Evolutionary conservation across 2,888 invertebrate species (phyloP), one percentile per base, ranked within the genome.

Genomic region (Leucophora obtusa): DNA sequence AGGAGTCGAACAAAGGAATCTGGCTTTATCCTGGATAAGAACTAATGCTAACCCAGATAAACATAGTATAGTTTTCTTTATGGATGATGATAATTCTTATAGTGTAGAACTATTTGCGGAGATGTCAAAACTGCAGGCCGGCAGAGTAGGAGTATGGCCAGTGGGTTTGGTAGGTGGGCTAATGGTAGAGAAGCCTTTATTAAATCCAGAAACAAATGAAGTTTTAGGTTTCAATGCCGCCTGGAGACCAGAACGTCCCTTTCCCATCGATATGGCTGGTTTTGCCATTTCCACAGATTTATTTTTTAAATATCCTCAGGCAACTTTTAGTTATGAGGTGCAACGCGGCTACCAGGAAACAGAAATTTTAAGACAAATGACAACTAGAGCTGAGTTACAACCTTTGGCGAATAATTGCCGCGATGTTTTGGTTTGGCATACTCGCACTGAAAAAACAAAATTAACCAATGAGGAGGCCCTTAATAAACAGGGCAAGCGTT

Each of bases 381-480:
- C 94, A 0, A 93, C 93, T 0, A 92, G 92, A 83, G 92, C 94
- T 5, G 94, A 97, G 59, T 89, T 99, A 68, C 99, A 99, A 89
- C 97, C 98, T 0, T 91, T 96, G 80, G 99, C 98, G 0, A 95
- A 96, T 83, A 93, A 94, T 84, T 99, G 98, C 87, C 95, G 96
- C 0, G 96, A 97, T 91, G 96, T 99, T n/a, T 94, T 96, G 82
- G 99, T 99, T 0, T 99, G 99, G 99, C 99, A 99, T 88, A 99
- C 99, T 3, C 92, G 98, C 86, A 98, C 99, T 0, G 97, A 98
- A 89, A 94, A 94, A 85, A 95, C 98, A 0, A 93, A 94, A 59
- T 92, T 98, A 71, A 92, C 92, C 85, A 92, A 95, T 88, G 95
- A 96, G 90, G 91, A 91, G 86, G 88, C 93, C 86, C 87, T 92